Evolutionary conservation across 2,797 vertebrate genomes (phyloP).

Genomic region (Notamacropus eugenii): DNA sequence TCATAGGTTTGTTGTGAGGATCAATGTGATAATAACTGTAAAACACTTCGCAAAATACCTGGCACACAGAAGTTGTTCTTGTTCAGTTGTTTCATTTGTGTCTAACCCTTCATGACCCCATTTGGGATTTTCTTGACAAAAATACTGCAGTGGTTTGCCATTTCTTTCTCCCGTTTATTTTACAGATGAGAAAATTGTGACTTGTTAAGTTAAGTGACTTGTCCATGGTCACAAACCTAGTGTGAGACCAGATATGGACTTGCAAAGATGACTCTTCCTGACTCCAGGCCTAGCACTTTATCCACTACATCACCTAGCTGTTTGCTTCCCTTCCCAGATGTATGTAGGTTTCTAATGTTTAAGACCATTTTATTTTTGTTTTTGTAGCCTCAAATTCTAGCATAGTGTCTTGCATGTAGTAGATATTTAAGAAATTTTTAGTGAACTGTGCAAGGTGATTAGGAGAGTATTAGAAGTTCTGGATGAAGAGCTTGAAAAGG

Average conservation of each 20-base stretch:
- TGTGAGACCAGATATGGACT: no score
- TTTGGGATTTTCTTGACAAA: background rate
- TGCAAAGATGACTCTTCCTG: no score
- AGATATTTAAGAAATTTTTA: no score
- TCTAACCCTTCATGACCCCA: background rate
- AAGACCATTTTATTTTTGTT: no score
- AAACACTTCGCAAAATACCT: background rate
- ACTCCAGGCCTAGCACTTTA: no score
- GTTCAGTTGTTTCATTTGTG: background rate
- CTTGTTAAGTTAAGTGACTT: background rate
- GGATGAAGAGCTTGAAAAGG: background rate
- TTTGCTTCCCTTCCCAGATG: no score
- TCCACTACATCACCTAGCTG: no score
- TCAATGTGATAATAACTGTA: background rate
- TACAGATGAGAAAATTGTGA: background rate
- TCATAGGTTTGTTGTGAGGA: background rate
- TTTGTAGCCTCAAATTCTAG: no score
- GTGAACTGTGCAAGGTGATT: no score
- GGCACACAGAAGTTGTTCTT: no score
- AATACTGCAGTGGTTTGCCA: background rate
- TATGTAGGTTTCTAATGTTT: no score
- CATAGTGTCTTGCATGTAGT: no score
- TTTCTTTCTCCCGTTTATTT: background rate
- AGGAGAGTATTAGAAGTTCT: background rate
- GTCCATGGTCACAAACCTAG: background rate